Conservation (phyloP, 2,888 invertebrate species). For the Abrostola tripartita region DNA sequence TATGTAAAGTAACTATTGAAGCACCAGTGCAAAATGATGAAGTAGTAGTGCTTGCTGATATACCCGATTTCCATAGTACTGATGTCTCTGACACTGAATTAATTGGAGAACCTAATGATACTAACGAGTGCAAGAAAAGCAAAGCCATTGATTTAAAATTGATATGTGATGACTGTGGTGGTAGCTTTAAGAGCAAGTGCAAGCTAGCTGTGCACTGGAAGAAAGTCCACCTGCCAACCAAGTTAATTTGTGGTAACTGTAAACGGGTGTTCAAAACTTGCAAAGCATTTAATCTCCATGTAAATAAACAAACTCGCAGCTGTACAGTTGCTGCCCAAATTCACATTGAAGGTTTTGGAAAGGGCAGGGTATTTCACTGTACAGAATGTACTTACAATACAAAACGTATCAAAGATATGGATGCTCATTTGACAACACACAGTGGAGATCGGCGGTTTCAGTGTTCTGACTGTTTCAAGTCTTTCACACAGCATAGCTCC, state of each 20-base stretch:
- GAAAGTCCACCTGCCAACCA: conserved; percentile 54
- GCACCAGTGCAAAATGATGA: conserved; percentile 32
- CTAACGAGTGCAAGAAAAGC: conserved; percentile 10
- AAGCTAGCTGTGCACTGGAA: conserved; percentile 69
- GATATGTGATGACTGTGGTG: conserved; percentile 61
- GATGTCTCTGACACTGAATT: conserved; percentile 1
- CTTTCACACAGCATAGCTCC: conserved; percentile 72
- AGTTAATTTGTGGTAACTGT: conserved; percentile 59
- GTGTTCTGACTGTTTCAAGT: conserved; percentile 70
- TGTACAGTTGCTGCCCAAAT: conserved; percentile 60
- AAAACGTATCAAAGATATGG: conserved; percentile 68
- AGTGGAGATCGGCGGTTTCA: conserved; percentile 71
- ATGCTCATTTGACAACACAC: conserved; percentile 69
- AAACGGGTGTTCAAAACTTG: conserved; percentile 66
- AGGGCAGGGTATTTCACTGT: conserved; percentile 56
- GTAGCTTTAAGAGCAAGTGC: conserved; percentile 64
- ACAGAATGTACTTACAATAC: conserved; percentile 72
- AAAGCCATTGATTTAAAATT: conserved; percentile 40
- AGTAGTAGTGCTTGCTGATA: conserved; percentile 9
- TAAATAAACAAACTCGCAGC: conserved; percentile 51
- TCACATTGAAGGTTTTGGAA: conserved; percentile 69
- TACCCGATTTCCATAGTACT: neutral
- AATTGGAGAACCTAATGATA: conserved; percentile 1
- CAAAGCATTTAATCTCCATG: conserved; percentile 65
- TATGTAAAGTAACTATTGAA: conserved; percentile 19